These are phyloP conservation scores for Argyrosomus regius DNA, from an alignment of 2,797 vertebrate species.

Conservation along the genomic window DNA sequence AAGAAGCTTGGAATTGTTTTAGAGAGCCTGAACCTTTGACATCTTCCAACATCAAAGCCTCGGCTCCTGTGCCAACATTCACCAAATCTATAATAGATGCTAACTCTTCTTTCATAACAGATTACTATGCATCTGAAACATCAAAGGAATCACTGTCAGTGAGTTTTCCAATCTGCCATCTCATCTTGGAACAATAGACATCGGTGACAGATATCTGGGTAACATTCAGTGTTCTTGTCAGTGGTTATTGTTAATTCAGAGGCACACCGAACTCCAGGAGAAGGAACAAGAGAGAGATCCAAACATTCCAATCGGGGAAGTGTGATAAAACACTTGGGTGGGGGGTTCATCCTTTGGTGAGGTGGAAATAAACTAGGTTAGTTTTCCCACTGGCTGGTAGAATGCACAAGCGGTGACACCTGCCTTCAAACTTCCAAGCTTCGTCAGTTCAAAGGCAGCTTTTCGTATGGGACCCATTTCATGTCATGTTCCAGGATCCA, in stretches of 20 bases:
- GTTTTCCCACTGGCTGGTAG: conserved; percentile 61
- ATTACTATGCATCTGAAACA: conserved; percentile 65
- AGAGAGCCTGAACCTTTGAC: conserved; percentile 61
- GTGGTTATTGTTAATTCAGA: conserved; percentile 68
- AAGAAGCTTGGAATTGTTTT: conserved; percentile 27
- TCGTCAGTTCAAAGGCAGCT: conserved; percentile 69
- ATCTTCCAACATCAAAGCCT: conserved; percentile 76
- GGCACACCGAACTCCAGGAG: conserved; percentile 38
- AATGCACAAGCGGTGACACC: conserved; percentile 58
- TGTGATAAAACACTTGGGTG: conserved; percentile 50
- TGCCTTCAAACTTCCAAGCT: conserved; percentile 69
- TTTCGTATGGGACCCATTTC: conserved; percentile 60
- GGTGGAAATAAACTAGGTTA: conserved; percentile 67
- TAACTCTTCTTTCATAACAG: conserved; percentile 70
- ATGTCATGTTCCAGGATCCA: conserved; percentile 62
- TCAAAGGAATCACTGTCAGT: conserved; percentile 70
- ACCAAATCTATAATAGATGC: conserved; percentile 77
- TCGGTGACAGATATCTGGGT: conserved; percentile 51
- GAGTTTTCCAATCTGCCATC: conserved; percentile 56
- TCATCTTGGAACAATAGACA: conserved; percentile 51
- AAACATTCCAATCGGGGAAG: conserved; percentile 36
- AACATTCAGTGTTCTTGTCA: conserved; percentile 65
- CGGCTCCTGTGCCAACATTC: conserved; percentile 59
- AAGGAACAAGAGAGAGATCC: conserved; percentile 40
- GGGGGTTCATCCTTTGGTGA: conserved; percentile 23